These are phyloP conservation scores for Taxidea taxus DNA, from an alignment of 2,113 vertebrate genomes.

Conservation along the genomic window DNA sequence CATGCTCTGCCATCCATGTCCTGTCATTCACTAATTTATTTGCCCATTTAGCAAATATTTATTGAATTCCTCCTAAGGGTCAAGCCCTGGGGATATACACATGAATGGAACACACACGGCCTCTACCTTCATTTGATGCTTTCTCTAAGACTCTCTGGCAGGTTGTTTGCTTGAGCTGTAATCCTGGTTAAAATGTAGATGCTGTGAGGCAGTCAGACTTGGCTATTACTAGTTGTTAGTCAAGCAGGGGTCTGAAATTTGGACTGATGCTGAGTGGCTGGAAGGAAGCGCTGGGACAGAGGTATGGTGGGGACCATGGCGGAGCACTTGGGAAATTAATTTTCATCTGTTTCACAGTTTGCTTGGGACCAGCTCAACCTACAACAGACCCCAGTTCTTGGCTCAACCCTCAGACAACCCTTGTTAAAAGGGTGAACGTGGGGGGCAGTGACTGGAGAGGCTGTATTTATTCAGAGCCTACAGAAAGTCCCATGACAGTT, in stretches of 20 bases:
- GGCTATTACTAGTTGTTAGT: background rate
- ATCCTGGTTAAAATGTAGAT: background rate
- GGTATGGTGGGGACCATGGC: background rate
- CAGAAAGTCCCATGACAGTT: background rate
- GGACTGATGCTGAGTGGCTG: background rate
- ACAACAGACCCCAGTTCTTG: background rate
- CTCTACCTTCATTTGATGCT: background rate
- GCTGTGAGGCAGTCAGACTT: background rate
- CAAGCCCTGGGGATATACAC: background rate
- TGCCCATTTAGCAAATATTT: constrained; percentile 25
- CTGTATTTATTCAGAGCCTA: background rate
- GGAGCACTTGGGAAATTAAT: background rate
- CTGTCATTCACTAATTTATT: background rate
- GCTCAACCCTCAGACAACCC: background rate
- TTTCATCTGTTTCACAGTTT: constrained; percentile 36
- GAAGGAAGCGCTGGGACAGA: background rate
- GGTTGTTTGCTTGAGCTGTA: constrained; percentile 15
- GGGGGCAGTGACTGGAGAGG: background rate
- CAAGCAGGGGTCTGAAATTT: background rate
- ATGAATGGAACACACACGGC: background rate
- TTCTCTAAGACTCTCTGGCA: background rate
- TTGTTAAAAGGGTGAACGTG: background rate
- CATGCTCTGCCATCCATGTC: background rate
- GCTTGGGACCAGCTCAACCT: background rate
- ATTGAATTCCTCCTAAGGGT: constrained; percentile 2